Conservation (phyloP, 2,797 vertebrate genomes). For the Prionace glauca region DNA sequence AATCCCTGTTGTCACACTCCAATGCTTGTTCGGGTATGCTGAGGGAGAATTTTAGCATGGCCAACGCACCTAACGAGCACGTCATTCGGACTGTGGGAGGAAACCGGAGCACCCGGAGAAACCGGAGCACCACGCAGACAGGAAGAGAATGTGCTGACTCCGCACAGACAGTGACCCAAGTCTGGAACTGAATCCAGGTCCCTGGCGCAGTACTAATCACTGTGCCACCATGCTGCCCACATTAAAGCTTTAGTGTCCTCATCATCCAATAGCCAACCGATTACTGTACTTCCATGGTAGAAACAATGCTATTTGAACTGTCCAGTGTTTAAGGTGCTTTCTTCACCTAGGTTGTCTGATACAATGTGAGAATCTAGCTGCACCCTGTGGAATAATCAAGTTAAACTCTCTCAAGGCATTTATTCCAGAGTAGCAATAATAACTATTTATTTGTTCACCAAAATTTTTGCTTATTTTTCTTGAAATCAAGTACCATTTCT, state of each 20-base stretch:
- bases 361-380: neutral
- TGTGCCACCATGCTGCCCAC: too few species aligned
- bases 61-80: too few species aligned
- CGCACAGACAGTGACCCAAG: too few species aligned
- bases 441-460: neutral
- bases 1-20: too few species aligned
- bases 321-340: neutral
- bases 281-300: neutral
- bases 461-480: neutral
- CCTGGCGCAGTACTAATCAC: too few species aligned
- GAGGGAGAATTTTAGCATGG: too few species aligned
- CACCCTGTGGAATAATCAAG: neutral
- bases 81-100: too few species aligned
- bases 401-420: neutral
- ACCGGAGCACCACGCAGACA: too few species aligned
- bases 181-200: too few species aligned
- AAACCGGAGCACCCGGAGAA: too few species aligned
- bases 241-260: neutral
- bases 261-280: neutral
- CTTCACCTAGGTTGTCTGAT: neutral
- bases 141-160: too few species aligned
- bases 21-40: too few species aligned
- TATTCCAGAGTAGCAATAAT: neutral
- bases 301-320: neutral
- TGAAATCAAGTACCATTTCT: neutral